Evolutionary conservation across 2,113 vertebrate genomes (phyloP).

Genomic region (Psilopsiagon aymara): DNA sequence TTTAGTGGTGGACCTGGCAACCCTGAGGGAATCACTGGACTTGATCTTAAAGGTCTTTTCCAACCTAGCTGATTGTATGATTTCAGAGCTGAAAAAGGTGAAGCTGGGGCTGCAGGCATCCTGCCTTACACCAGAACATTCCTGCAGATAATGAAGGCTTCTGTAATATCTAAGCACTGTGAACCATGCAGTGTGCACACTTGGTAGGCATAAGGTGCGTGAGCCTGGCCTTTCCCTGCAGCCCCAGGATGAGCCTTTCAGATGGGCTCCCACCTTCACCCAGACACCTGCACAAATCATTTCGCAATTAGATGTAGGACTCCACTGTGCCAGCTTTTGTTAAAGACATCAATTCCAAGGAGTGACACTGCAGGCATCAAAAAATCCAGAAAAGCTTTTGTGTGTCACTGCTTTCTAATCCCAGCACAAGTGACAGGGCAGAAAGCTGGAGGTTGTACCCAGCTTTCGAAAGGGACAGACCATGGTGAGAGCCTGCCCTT

Average conservation of each 20-base stretch:
- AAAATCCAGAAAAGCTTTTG: not conserved
- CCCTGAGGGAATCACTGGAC: not conserved
- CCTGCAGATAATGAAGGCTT: rapidly evolving
- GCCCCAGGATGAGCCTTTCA: not conserved
- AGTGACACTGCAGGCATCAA: rapidly evolving
- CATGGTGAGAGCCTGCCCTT: not conserved
- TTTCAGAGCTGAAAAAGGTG: not conserved
- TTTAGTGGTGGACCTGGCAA: not conserved
- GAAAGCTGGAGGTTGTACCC: conserved; percentile 19
- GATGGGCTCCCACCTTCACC: not conserved
- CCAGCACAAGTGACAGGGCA: not conserved
- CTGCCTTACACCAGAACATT: rapidly evolving
- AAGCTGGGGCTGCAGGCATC: not conserved
- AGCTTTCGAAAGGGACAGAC: conserved; percentile 54
- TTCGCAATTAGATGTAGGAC: not conserved
- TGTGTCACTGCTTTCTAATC: not conserved
- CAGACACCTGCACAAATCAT: not conserved
- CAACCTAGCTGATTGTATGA: not conserved
- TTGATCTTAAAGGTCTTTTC: not conserved
- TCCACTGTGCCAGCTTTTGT: rapidly evolving
- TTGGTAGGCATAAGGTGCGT: rapidly evolving
- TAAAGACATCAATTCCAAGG: not conserved
- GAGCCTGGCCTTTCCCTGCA: rapidly evolving
- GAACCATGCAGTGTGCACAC: rapidly evolving
- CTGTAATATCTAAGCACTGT: rapidly evolving